Conservation (phyloP, 2,113 vertebrate genomes). For the Synchiropus splendidus region DNA sequence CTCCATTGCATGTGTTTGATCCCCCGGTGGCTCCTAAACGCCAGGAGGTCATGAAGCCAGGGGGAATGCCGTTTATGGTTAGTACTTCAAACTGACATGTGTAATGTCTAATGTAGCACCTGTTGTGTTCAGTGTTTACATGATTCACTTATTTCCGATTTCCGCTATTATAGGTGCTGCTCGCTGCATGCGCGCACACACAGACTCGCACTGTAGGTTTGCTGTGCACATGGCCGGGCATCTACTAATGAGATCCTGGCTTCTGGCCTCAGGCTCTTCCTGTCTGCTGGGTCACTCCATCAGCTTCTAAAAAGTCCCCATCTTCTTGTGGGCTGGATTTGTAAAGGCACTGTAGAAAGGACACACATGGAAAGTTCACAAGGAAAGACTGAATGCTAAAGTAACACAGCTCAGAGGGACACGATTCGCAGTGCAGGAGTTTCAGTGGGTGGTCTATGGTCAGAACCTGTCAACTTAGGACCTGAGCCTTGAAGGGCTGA, state of each 20-base stretch:
- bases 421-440: too few species aligned
- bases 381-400: too few species aligned
- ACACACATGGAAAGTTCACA: slow-evolving; percentile 7
- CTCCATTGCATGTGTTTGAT: too few species aligned
- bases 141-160: slow-evolving; percentile 24
- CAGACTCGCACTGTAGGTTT: slow-evolving; percentile 4
- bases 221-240: slow-evolving; percentile 14
- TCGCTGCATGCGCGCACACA: slow-evolving; percentile 1
- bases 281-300: slow-evolving; percentile 25
- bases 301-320: slow-evolving; percentile 16
- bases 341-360: slow-evolving; percentile 22
- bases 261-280: slow-evolving; percentile 30
- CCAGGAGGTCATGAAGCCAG: too few species aligned
- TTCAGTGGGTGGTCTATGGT: too few species aligned
- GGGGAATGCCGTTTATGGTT: too few species aligned
- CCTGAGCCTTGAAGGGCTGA: too few species aligned
- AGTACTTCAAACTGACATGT: too few species aligned
- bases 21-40: too few species aligned
- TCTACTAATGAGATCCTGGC: slow-evolving; percentile 36
- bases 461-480: too few species aligned
- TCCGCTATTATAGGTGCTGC: slow-evolving; percentile 7
- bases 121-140: not conserved
- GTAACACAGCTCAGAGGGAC: too few species aligned
- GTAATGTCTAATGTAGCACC: too few species aligned
- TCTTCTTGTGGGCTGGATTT: slow-evolving; percentile 1